Conservation (phyloP, 53 echinoderm and acorn worm genomes). For the Holothuria scabra region DNA sequence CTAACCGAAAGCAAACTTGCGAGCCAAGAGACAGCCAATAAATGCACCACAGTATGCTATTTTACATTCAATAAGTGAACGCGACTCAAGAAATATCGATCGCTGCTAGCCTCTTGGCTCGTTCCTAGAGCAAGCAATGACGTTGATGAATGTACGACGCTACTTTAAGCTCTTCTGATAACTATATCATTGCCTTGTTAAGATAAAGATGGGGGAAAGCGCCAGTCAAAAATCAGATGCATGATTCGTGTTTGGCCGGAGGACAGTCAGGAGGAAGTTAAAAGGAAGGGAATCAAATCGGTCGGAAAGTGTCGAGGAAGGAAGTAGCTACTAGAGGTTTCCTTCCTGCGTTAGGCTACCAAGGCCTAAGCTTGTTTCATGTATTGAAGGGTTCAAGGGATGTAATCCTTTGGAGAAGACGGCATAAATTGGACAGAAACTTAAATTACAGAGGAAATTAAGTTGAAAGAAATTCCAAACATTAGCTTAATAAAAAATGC, state of each 20-base stretch:
- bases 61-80: constrained; percentile 37
- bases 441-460: constrained; percentile 41
- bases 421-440: constrained; percentile 23
- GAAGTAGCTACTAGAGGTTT: constrained; percentile 34
- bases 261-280: constrained; percentile 6
- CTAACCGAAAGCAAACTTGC: background rate
- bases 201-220: background rate
- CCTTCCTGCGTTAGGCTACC: constrained; percentile 47
- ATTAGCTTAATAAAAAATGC: constrained; percentile 38
- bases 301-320: constrained; percentile 44
- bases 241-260: constrained; percentile 40
- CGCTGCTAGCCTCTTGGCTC: background rate
- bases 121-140: background rate
- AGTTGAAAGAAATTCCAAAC: constrained; percentile 43
- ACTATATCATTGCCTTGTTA: constrained; percentile 45
- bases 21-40: constrained; percentile 21
- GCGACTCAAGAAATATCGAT: constrained; percentile 25
- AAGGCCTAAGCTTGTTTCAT: constrained; percentile 29
- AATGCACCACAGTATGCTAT: constrained; percentile 31
- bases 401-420: background rate
- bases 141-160: constrained; percentile 30
- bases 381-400: background rate
- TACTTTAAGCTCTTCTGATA: constrained; percentile 15
- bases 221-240: constrained; percentile 28
- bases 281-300: constrained; percentile 40